Conservation (phyloP, 2,113 vertebrate species). For the Hiodon alosoides region DNA sequence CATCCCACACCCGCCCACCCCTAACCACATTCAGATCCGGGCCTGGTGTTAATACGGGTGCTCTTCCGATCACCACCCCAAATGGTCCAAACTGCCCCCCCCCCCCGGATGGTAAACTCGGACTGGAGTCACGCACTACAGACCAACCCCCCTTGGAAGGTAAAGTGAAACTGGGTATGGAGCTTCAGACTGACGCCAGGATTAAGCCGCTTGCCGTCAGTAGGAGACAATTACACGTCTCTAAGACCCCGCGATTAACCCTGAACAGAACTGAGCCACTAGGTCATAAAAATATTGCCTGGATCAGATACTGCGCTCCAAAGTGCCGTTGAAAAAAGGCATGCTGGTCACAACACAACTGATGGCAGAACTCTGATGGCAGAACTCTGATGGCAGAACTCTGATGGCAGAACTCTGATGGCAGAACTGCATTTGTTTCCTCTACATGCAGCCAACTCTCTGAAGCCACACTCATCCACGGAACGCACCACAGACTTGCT, state of each 20-base stretch:
- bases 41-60: too few species aligned
- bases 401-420: background rate
- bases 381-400: too few species aligned
- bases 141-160: conserved; percentile 17
- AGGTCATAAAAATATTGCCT: conserved; percentile 36
- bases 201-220: conserved; percentile 36
- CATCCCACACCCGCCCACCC: too few species aligned
- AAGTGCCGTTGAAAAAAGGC: conserved; percentile 40
- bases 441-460: conserved; percentile 49
- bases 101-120: too few species aligned
- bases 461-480: conserved; percentile 51
- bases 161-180: conserved; percentile 40
- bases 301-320: conserved; percentile 21
- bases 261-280: conserved; percentile 23
- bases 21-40: too few species aligned
- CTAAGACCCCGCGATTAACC: conserved; percentile 40
- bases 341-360: conserved; percentile 47
- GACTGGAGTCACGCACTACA: background rate
- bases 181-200: conserved; percentile 20
- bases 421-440: conserved; percentile 36
- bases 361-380: background rate
- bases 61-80: too few species aligned
- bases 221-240: conserved; percentile 40
- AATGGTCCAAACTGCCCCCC: too few species aligned
- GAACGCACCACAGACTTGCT: conserved; percentile 50